phyloP scores from a whole-genome alignment of 2,888 invertebrate genomes.

The Stictocephala bisonia region DNA sequence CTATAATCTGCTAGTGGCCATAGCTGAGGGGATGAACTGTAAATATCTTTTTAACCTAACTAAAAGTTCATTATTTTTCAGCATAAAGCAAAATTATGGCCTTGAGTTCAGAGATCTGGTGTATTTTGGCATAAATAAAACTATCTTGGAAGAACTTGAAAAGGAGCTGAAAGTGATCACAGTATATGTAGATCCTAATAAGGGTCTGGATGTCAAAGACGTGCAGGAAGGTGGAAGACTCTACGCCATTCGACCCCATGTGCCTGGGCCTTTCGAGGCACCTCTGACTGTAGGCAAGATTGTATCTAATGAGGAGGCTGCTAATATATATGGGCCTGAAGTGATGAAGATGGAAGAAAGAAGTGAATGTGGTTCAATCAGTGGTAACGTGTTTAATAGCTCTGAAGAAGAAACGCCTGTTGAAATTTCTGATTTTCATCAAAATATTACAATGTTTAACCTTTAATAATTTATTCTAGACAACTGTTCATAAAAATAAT shows the following conservation, averaged over 20 bases:
- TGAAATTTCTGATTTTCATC: neutral
- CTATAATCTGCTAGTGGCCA: too few relatives aligned
- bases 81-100: neutral
- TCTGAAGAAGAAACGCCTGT: neutral
- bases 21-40: too few relatives aligned
- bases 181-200: neutral
- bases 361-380: too few relatives aligned
- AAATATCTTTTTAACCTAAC: too few relatives aligned
- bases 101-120: neutral
- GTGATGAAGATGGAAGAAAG: neutral
- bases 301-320: neutral
- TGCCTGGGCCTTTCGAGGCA: neutral
- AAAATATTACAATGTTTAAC: too few relatives aligned
- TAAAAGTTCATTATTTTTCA: too few relatives aligned
- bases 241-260: neutral
- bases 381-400: too few relatives aligned
- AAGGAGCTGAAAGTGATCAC: neutral
- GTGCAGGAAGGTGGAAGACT: neutral
- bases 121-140: neutral
- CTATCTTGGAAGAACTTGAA: neutral
- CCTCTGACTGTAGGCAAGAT: neutral
- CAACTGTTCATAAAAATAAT: too few relatives aligned
- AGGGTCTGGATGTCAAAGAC: neutral
- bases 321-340: neutral
- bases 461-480: too few relatives aligned